Evolutionary conservation across 2,113 vertebrate genomes (phyloP).

Genomic region (Psilopogon haemacephalus): DNA sequence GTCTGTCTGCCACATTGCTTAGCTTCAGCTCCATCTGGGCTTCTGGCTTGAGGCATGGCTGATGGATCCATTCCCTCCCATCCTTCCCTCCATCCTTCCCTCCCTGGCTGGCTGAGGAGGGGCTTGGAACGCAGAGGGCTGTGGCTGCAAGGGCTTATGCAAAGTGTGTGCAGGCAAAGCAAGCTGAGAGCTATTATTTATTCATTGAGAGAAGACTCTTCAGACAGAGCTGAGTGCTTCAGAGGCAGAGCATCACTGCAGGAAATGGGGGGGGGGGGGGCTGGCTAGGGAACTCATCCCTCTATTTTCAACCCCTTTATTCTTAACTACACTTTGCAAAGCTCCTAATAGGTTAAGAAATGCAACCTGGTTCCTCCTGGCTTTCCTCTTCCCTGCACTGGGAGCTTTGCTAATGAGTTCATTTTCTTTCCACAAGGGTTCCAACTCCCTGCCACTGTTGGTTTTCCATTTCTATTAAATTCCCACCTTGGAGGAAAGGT

Average conservation of each 20-base stretch:
- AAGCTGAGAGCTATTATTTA: slow-evolving; percentile 20
- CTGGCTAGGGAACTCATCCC: not conserved
- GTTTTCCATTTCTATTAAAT: not conserved
- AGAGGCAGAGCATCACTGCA: not conserved
- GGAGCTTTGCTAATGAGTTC: not conserved
- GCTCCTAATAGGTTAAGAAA: not conserved
- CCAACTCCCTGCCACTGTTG: not conserved
- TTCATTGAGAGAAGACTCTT: slow-evolving; percentile 12
- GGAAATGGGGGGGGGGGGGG: not conserved
- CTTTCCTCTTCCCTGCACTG: not conserved
- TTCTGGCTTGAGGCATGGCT: not conserved
- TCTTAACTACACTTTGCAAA: not conserved
- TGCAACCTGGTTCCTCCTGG: not conserved
- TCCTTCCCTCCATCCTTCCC: not conserved
- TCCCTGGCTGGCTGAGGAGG: not conserved
- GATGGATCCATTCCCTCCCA: not conserved
- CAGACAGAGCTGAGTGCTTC: not conserved
- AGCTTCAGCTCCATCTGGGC: not conserved
- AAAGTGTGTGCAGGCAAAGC: not conserved
- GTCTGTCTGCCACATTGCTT: not conserved
- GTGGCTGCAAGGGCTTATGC: not conserved
- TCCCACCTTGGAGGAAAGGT: not conserved
- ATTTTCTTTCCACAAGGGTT: not conserved
- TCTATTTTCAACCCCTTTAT: not conserved
- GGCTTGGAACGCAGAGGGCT: not conserved